A percentile compares a stretch with the other conserved stretches of the same genome.
These are phyloP conservation scores for Microplitis manilae DNA, from an alignment of 2,888 invertebrate species.

Conservation along the genomic window DNA sequence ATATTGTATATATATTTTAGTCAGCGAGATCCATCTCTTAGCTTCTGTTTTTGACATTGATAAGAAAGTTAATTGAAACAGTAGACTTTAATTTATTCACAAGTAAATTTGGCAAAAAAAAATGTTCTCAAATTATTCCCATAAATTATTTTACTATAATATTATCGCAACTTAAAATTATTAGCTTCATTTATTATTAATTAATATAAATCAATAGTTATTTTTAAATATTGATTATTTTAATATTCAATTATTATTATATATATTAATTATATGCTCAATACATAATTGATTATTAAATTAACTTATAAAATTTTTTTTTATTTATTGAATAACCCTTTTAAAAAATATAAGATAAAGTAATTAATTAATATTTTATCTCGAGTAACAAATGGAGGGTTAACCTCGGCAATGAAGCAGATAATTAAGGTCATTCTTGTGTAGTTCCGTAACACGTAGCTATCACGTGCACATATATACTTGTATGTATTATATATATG, in stretches of 20 bases:
- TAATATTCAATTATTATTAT: background rate
- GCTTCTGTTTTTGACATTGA: conserved; percentile 37
- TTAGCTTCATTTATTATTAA: background rate
- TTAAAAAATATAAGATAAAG: background rate
- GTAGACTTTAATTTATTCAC: background rate
- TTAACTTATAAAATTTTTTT: background rate
- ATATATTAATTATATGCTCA: background rate
- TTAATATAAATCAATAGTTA: background rate
- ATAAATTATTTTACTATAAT: no score
- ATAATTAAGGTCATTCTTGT: conserved; percentile 54
- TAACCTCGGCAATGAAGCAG: conserved; percentile 55
- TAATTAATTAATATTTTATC: background rate
- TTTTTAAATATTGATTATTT: background rate
- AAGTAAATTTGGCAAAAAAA: no score
- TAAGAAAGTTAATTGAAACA: conserved; percentile 24
- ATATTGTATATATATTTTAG: background rate
- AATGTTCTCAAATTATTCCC: no score
- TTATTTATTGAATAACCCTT: background rate
- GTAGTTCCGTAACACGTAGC: conserved; percentile 19
- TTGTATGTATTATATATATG: conserved; percentile 9
- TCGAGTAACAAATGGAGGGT: conserved; percentile 47
- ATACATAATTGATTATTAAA: no score
- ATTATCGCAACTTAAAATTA: no score
- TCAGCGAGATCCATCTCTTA: background rate
- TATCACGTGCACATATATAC: conserved; percentile 2